Evolutionary conservation across 2,888 invertebrate genomes (phyloP), one percentile per base, ranked within the genome.

Genomic region (Athrips mouffetella): DNA sequence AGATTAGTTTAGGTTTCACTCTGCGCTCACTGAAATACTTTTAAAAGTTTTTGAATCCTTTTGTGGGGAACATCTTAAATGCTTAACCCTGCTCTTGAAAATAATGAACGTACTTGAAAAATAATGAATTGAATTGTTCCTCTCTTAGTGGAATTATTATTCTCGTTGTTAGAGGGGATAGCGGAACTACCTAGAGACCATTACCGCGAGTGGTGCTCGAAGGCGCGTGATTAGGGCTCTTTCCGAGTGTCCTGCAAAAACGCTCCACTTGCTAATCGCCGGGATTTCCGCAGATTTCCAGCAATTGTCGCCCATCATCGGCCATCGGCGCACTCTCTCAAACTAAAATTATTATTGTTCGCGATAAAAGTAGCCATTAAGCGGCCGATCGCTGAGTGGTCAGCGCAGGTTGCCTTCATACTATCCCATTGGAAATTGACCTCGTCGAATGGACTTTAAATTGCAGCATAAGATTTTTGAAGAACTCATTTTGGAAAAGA

Each of bases 291-390:
- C n/a, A n/a, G n/a, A 16, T 21, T 37, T 18, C 37, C 37, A 11
- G 20, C 37, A 37, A 16, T 18, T 35, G 35, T 35, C 70, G 63
- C 79, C 87, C 87, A 88, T 87, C 77, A 87, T 80, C 82, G 87
- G 86, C 86, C 85, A 86, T 82, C 75, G 81, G 76, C 70, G 75
- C 83, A 80, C 80, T 85, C 80, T 74, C 68, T 77, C 65, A 77
- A 79, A 83, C 87, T 86, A 84, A 84, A 87, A 84, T 84, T 77
- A 85, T 87, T 80, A 86, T 88, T 87, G 88, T 86, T 84, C 86
- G 74, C 74, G 73, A 76, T 85, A 79, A 86, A 81, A 85, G 87
- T 80, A 79, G 74, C 84, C 84, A 78, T 86, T 87, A 81, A 76
- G 71, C 55, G 56, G 59, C 54, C 69, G 78, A 81, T 82, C 79